Percentiles rank a stretch among this genome's conserved stretches.
Evolutionary conservation across 1,140 invertebrate species (phyloP).

Genomic region (Copidosoma floridanum): DNA sequence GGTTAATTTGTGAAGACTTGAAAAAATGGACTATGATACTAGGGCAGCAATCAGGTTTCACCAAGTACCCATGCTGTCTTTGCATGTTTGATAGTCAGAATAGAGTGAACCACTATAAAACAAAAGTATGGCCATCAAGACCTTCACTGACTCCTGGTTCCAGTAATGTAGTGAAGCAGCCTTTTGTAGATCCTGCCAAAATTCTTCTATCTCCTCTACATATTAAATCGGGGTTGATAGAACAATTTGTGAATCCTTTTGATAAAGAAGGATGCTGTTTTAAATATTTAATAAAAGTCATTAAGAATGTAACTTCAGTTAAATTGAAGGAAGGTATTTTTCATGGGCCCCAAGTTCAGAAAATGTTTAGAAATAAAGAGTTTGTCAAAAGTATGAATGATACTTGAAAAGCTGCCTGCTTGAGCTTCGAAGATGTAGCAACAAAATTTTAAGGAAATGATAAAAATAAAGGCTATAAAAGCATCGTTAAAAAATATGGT

Average conservation of each 20-base stretch:
- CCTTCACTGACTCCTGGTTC: background rate
- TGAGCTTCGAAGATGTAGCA: no score
- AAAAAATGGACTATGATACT: background rate
- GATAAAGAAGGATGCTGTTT: background rate
- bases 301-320: background rate
- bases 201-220: background rate
- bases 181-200: background rate
- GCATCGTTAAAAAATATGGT: constrained; percentile 6
- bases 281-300: no score
- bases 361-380: background rate
- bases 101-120: background rate
- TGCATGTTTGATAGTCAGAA: background rate
- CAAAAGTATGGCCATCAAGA: background rate
- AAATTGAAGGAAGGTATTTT: constrained; percentile 5
- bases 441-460: no score
- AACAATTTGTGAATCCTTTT: background rate
- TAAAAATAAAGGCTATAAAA: no score
- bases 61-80: background rate
- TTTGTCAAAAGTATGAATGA: background rate
- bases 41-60: no score
- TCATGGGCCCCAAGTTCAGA: constrained; percentile 1
- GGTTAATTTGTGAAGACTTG: background rate
- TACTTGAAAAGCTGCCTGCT: no score
- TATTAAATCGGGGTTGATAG: background rate
- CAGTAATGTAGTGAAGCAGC: no score